Evolutionary conservation across 2,888 invertebrate genomes (phyloP).

Genomic region (Xylophagus ater): DNA sequence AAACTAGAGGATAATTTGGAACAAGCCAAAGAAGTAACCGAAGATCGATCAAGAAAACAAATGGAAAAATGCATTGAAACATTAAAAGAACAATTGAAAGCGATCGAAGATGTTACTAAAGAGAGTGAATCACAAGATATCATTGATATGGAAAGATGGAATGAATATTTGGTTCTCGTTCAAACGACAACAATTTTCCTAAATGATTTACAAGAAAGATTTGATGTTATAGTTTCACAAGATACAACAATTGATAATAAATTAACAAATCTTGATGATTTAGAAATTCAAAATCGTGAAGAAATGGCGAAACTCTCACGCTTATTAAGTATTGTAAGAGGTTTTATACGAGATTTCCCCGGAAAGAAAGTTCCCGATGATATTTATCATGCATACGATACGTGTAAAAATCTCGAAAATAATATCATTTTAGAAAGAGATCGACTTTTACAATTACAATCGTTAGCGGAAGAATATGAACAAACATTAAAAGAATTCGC

Average conservation of each 20-base stretch:
- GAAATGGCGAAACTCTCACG: constrained; percentile 50
- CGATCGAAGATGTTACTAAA: constrained; percentile 55
- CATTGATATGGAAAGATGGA: constrained; percentile 57
- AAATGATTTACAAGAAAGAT: constrained; percentile 29
- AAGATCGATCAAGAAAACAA: too few species aligned
- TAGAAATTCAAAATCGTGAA: constrained; percentile 55
- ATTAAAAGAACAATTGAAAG: constrained; percentile 54
- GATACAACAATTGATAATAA: constrained; percentile 57
- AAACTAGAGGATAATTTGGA: constrained; percentile 31
- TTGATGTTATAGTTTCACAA: constrained; percentile 29
- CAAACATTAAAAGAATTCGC: constrained; percentile 78
- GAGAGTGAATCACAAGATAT: constrained; percentile 46
- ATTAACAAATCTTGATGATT: constrained; percentile 54
- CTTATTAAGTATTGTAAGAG: constrained; percentile 50
- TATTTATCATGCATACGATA: constrained; percentile 54
- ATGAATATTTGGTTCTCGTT: constrained; percentile 54
- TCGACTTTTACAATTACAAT: constrained; percentile 59
- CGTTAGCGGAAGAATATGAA: constrained; percentile 75
- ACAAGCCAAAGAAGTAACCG: constrained; percentile 42
- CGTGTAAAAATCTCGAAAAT: constrained; percentile 57
- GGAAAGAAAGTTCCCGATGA: constrained; percentile 55
- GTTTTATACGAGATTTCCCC: constrained; percentile 56
- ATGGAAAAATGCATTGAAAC: constrained; percentile 48
- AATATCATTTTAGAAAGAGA: constrained; percentile 61
- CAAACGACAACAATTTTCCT: constrained; percentile 37